Evolutionary conservation across 2,797 vertebrate species (phyloP), one percentile per base, ranked within the genome.

Genomic region (Buceros bicornis): DNA sequence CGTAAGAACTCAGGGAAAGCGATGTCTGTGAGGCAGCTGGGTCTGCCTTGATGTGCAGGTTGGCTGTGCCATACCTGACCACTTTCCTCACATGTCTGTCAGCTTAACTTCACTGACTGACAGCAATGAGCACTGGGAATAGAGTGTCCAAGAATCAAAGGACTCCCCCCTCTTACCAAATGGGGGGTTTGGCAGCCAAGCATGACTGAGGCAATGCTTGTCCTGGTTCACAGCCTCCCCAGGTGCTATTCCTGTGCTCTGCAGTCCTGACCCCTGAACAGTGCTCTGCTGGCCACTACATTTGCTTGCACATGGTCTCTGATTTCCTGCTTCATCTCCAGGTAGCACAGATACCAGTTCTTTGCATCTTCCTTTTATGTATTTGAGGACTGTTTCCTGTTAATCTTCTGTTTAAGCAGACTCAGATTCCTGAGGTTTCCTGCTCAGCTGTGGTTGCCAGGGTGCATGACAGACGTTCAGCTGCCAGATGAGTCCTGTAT

Each of bases 361-460:
- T 86, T 47, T 51, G 76, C 60, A 74, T 21, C 21, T 83, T 3
- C 16, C 6, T 89, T 22, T 79, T 62, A 31, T 6, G 2, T 33
- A 16, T 47, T 19, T 78, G 47, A 83, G 72, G 51, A 13, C 5
- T 45, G 12, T 60, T 95, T 88, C 88, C 62, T 6, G 31, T 54
- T 79, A 79, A 83, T 90, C 35, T 43, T 54, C 15, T 87, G 43
- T 73, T 82, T 86, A 87, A 92, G 80, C 58, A 93, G 72, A 28
- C 62, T 96, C 45, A 70, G 74, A n/a, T 62, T n/a, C 74, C 92
- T 56, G 70, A 93, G 26, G 81, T 62, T 92, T 93, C 77, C 86
- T 90, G 66, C 70, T 92, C 83, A 84, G 73, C 88, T 96, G 88
- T n/a, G 6, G 86, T 90, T 94, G 24, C 50, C 42, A 73, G 71